Evolutionary conservation across 2,797 vertebrate genomes (phyloP).

Genomic region (Botia almorhae): DNA sequence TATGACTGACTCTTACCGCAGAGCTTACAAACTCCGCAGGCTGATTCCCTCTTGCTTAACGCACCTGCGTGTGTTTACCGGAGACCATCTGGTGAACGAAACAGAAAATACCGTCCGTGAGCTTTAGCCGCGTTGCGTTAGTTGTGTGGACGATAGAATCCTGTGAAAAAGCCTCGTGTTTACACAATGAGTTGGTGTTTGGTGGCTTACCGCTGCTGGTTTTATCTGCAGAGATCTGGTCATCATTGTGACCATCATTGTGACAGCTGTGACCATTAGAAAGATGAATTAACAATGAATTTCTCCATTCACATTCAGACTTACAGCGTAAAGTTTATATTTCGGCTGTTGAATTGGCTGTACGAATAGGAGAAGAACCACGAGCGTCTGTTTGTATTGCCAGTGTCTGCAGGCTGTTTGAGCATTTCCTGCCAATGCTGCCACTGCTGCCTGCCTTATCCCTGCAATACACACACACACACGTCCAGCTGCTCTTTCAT

Average conservation of each 20-base stretch:
- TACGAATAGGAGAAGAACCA: constrained; percentile 28
- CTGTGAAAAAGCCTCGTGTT: constrained; percentile 86
- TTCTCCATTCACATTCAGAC: not conserved
- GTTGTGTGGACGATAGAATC: constrained; percentile 73
- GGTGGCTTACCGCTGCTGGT: constrained; percentile 57
- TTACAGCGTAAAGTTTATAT: constrained; percentile 7
- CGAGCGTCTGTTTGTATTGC: constrained; percentile 62
- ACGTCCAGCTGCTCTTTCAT: not conserved
- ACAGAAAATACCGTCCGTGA: constrained; percentile 24
- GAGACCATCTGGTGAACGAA: constrained; percentile 40
- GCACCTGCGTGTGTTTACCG: not conserved
- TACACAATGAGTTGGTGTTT: constrained; percentile 78
- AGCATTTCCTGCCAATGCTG: constrained; percentile 45
- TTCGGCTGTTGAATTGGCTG: constrained; percentile 15
- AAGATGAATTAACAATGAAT: not conserved
- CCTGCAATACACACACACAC: constrained; percentile 17
- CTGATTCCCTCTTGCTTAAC: constrained; percentile 31
- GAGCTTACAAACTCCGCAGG: constrained; percentile 25
- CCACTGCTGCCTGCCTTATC: constrained; percentile 36
- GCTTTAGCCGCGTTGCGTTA: constrained; percentile 76
- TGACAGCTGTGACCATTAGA: constrained; percentile 28
- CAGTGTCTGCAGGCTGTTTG: constrained; percentile 55
- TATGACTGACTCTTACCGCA: not conserved
- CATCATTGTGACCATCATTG: not conserved
- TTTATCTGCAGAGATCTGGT: constrained; percentile 43